Base-by-base conservation (phyloP, 1,140 invertebrate genomes). In the Drosophila ohnishii region DNA sequence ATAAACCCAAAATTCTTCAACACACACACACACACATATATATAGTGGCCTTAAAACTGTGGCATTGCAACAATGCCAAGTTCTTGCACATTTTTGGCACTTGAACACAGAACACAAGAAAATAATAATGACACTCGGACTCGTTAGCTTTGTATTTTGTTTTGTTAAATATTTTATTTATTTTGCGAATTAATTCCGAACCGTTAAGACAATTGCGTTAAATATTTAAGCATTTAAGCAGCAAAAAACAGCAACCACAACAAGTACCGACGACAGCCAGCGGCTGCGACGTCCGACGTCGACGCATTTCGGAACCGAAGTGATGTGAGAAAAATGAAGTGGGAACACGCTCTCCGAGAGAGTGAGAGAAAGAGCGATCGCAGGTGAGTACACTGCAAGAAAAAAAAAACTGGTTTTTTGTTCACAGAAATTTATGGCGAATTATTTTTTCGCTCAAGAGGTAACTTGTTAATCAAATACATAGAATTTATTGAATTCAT, bases 261-360 rank as follows among this genome's bases (percentile, higher is more conserved):
- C 55, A 57, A 58, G 25, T 65, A 65, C 62, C 62, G 62, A 65
- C 57, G 62, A 45, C 62, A 37, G 59, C 61, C 61, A 55, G 65
- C 62, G 61, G 47, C 62, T 50, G 65, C 65, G 47, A 55, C 65
- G 65, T 66, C 62, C 65, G 65, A 50, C 37, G 65, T 34, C 65
- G 65, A 66, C 65, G 65, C 65, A 69, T 69, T 69, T 35, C 65
- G 48, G 37, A 65, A 58, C n/a, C 22, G 45, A 61, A 37, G 30
- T 53, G n/a, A 39, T 16, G 55, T 42, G 55, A 42, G 37, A 50
- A 55, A 40, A 66, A 34, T 44, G 37, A 53, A 66, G 37, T 56
- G 16, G 25, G 62, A 30, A 30, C 59, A 16, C 59, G 60, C 56
- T 40, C 25, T 28, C 25, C 5, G 25, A 28, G 25, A 28, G 25